A percentile compares a stretch with the other conserved stretches of the same genome.
Conservation (phyloP, 2,888 invertebrate species). For the Taphrorychus bicolor region DNA sequence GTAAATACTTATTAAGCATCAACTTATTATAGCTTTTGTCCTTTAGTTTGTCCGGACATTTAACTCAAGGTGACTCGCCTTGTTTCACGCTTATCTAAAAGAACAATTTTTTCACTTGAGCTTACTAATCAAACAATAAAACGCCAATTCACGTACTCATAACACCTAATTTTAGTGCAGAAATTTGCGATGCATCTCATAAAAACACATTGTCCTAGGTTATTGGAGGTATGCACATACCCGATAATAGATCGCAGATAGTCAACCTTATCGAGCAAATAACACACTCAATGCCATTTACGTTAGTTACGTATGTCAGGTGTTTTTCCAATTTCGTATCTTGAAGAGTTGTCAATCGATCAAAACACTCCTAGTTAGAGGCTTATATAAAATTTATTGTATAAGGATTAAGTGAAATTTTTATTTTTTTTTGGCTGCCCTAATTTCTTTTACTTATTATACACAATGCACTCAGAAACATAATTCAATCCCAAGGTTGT, state of each 20-base stretch:
- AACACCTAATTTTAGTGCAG: background rate
- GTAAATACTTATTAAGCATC: too few relatives aligned
- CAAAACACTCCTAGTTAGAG: too few relatives aligned
- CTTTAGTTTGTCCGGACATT: background rate
- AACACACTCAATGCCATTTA: background rate
- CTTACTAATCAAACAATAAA: background rate
- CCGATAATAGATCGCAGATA: background rate
- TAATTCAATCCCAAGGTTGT: conserved; percentile 3
- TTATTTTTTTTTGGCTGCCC: background rate
- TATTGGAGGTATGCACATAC: background rate
- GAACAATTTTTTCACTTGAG: background rate
- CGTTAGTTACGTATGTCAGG: background rate
- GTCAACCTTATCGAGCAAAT: background rate
- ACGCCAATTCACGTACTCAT: background rate
- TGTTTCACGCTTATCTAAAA: background rate
- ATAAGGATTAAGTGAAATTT: background rate
- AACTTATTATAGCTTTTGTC: too few relatives aligned
- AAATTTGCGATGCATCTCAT: background rate
- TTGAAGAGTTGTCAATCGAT: too few relatives aligned
- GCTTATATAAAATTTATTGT: background rate
- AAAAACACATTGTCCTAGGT: background rate
- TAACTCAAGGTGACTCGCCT: background rate
- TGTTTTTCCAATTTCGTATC: background rate
- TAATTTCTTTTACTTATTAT: background rate
- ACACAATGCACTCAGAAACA: background rate